A percentile compares a stretch with the other conserved stretches of the same genome.
These are phyloP conservation scores for Tetramorium alpestre DNA, from an alignment of 1,140 invertebrate genomes.

Conservation along the genomic window DNA sequence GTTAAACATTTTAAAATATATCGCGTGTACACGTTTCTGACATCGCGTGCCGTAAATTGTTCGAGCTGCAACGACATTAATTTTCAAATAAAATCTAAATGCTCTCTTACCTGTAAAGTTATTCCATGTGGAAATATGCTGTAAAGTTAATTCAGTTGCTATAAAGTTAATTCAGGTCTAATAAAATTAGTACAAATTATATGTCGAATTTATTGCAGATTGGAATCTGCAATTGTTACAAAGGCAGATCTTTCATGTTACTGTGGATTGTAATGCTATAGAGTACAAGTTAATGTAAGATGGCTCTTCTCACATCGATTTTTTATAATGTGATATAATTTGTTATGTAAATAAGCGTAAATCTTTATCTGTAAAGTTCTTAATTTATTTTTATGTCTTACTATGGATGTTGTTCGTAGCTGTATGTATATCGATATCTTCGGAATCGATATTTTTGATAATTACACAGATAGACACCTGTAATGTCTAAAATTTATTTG, in stretches of 20 bases:
- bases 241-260: background rate
- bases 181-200: background rate
- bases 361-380: background rate
- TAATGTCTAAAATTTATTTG: background rate
- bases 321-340: conserved; percentile 65
- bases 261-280: background rate
- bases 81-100: conserved; percentile 3
- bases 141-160: background rate
- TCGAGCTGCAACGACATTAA: background rate
- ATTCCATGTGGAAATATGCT: background rate
- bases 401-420: conserved; percentile 23
- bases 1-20: background rate
- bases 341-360: conserved; percentile 39
- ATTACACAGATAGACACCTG: background rate
- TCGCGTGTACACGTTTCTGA: background rate
- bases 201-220: background rate
- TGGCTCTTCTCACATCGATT: conserved; percentile 12
- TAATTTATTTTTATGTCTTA: conserved; percentile 1
- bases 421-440: conserved; percentile 45
- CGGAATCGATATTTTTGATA: conserved; percentile 64
- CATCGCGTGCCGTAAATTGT: background rate
- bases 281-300: background rate
- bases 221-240: background rate
- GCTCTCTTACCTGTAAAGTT: background rate
- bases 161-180: background rate